Percentiles rank a stretch among this genome's conserved stretches.
phyloP scores from a whole-genome alignment of 2,797 vertebrate species.

The Cetoscarus ocellatus region DNA sequence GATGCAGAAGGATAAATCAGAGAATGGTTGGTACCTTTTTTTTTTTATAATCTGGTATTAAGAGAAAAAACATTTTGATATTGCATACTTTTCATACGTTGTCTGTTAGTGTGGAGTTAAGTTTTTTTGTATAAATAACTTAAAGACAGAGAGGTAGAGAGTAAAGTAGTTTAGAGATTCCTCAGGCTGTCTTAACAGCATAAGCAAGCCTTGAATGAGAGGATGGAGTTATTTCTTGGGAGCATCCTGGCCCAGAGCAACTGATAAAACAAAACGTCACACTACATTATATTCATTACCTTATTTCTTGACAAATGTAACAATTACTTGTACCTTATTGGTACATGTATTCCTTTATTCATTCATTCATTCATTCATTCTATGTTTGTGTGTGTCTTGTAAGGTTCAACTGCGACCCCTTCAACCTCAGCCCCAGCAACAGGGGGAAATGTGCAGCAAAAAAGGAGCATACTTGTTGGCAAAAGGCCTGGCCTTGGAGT shows the following conservation, averaged over 20 bases:
- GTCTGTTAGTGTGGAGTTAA: neutral
- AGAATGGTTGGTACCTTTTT: slow-evolving; percentile 66
- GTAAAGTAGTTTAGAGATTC: too few relatives aligned
- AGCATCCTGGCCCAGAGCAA: too few relatives aligned
- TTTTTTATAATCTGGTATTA: neutral
- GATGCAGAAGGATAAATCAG: slow-evolving; percentile 92
- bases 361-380: too few relatives aligned
- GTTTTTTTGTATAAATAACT: neutral
- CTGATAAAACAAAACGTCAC: too few relatives aligned
- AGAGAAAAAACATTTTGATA: neutral
- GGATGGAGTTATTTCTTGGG: too few relatives aligned
- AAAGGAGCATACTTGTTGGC: slow-evolving; percentile 87
- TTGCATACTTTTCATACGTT: neutral
- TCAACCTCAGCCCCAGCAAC: slow-evolving; percentile 47
- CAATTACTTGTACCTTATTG: too few relatives aligned
- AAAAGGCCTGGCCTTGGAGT: slow-evolving; percentile 89
- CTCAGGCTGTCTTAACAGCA: too few relatives aligned
- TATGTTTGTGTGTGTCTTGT: neutral
- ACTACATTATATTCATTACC: too few relatives aligned
- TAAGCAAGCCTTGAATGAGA: too few relatives aligned
- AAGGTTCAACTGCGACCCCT: slow-evolving; percentile 70
- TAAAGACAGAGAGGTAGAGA: neutral
- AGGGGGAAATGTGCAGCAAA: slow-evolving; percentile 56
- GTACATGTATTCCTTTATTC: too few relatives aligned
- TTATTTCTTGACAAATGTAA: too few relatives aligned